These are phyloP conservation scores for Rostratula benghalensis DNA, from an alignment of 2,113 vertebrate species.

Conservation along the genomic window DNA sequence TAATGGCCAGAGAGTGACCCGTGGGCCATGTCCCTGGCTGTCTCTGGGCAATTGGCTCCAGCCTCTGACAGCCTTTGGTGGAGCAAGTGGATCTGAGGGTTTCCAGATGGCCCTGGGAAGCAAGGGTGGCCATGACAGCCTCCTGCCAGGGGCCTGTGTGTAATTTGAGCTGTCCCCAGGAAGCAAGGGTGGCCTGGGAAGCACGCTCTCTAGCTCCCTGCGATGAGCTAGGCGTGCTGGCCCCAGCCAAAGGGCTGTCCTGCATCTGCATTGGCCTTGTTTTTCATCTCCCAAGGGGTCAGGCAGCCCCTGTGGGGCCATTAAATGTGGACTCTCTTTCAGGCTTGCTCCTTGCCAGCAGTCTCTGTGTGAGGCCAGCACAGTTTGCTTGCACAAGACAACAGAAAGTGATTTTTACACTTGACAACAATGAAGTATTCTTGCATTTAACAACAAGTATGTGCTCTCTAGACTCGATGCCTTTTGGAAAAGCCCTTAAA, in stretches of 20 bases:
- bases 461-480: not conserved
- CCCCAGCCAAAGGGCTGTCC: not conserved
- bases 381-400: not conserved
- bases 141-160: not conserved
- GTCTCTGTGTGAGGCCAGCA: conserved; percentile 1
- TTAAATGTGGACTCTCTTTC: not conserved
- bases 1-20: not conserved
- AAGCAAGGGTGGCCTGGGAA: not conserved
- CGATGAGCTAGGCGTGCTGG: not conserved
- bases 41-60: accelerated
- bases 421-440: conserved; percentile 24
- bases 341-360: conserved; percentile 1
- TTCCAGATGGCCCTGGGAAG: not conserved
- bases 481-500: conserved; percentile 16
- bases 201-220: accelerated
- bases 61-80: not conserved
- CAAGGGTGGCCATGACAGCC: accelerated
- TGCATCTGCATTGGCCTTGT: not conserved
- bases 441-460: not conserved
- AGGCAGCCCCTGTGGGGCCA: not conserved
- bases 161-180: not conserved
- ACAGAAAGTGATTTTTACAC: conserved; percentile 42
- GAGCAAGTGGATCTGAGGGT: not conserved
- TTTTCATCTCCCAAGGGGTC: not conserved
- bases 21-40: not conserved